phyloP scores from a whole-genome alignment of 64 coral and sea anemone species.

The Catalaphyllia jardinei region DNA sequence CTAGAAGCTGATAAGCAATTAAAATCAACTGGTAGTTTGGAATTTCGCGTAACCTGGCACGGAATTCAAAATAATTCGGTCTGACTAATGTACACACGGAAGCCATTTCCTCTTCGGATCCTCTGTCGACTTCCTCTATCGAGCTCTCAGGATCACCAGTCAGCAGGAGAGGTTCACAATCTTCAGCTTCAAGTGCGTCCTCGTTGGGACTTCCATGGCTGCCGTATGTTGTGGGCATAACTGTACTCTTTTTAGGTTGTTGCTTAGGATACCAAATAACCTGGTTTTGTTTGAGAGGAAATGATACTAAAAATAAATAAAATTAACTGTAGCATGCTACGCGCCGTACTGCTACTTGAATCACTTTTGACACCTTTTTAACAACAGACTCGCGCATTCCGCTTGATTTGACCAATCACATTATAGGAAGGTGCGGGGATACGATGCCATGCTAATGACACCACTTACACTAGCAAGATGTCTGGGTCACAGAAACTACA shows the following conservation, averaged over 20 bases:
- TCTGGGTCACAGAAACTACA: too few relatives aligned
- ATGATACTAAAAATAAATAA: too few relatives aligned
- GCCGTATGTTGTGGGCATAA: constrained; percentile 7
- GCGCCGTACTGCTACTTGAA: too few relatives aligned
- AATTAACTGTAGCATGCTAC: too few relatives aligned
- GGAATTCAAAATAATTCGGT: neutral
- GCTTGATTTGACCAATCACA: too few relatives aligned
- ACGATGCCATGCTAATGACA: too few relatives aligned
- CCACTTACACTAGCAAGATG: too few relatives aligned
- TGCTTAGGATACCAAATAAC: constrained; percentile 68
- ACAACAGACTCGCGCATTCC: too few relatives aligned
- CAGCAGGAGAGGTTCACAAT: constrained; percentile 11
- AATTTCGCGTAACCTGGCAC: constrained; percentile 19
- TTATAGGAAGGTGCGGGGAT: too few relatives aligned
- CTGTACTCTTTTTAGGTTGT: neutral
- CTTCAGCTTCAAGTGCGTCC: constrained; percentile 42
- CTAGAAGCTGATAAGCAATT: constrained; percentile 6
- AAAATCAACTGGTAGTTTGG: constrained; percentile 46
- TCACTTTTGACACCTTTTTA: too few relatives aligned
- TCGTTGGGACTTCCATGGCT: constrained; percentile 3
- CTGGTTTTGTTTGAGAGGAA: neutral
- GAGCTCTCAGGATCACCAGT: constrained; percentile 18
- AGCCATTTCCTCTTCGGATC: constrained; percentile 38
- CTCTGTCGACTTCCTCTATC: neutral
- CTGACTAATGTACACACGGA: constrained; percentile 19